These are phyloP conservation scores for Xiphorhynchus erythropygius DNA, from an alignment of 2,797 vertebrate genomes.

Conservation along the genomic window DNA sequence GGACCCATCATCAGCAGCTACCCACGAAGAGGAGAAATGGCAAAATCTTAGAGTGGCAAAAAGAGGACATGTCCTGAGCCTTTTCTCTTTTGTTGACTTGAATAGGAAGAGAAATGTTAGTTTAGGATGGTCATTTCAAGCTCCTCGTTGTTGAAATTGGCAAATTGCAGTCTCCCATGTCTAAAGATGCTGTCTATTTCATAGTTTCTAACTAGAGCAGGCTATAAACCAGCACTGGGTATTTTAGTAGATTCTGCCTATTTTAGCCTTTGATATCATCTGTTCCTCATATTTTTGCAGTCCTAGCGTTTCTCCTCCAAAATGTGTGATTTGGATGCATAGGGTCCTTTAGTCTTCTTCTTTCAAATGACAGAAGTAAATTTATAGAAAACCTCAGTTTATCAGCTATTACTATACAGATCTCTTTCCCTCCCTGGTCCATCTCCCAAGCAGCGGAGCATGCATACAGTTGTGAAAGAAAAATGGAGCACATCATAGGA, in stretches of 20 bases:
- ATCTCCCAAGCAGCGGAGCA: background rate
- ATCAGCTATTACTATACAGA: background rate
- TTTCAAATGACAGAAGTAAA: background rate
- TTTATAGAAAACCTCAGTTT: background rate
- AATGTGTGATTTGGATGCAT: background rate
- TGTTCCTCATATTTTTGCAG: constrained; percentile 3
- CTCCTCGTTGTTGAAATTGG: background rate
- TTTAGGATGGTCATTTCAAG: background rate
- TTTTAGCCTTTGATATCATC: background rate
- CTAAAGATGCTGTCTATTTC: background rate
- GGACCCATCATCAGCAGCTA: background rate
- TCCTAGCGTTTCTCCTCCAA: background rate
- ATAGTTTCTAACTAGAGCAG: background rate
- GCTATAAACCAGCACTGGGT: background rate
- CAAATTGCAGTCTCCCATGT: background rate
- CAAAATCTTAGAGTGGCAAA: background rate
- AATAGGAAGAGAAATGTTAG: background rate
- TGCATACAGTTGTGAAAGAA: background rate
- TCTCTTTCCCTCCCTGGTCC: background rate
- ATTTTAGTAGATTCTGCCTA: background rate
- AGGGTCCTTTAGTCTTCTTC: background rate
- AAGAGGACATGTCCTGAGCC: background rate
- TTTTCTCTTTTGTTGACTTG: background rate
- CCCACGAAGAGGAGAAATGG: background rate
- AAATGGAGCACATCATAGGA: background rate